A percentile compares a stretch with the other conserved stretches of the same genome.
Conservation (phyloP, 2,888 invertebrate species). For the Phorcus lineatus region DNA sequence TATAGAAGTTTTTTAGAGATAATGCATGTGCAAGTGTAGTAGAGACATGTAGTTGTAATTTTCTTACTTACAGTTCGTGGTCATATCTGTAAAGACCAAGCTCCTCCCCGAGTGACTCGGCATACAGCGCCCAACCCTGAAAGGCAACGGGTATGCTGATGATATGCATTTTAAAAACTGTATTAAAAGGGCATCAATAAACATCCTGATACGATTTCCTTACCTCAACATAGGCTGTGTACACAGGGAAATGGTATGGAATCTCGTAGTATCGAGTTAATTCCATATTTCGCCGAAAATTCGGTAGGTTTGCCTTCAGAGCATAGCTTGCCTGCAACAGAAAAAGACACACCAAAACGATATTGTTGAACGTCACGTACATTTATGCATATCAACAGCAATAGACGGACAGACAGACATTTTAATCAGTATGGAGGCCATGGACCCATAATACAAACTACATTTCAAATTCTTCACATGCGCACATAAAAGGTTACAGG, state of each 20-base stretch:
- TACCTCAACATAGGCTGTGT: conserved; percentile 53
- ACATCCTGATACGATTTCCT: neutral
- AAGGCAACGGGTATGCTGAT: neutral
- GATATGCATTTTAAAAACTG: no score
- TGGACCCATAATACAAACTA: no score
- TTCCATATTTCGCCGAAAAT: conserved; percentile 62
- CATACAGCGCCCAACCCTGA: conserved; percentile 77
- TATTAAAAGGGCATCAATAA: no score
- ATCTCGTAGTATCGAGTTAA: conserved; percentile 58
- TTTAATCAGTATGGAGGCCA: no score
- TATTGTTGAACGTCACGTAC: no score
- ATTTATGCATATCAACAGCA: no score
- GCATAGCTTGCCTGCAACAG: conserved; percentile 46
- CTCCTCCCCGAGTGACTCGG: conserved; percentile 73
- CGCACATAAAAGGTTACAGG: no score
- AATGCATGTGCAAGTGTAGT: no score
- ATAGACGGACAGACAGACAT: no score
- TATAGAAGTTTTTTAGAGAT: no score
- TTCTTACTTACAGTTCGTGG: conserved; percentile 62
- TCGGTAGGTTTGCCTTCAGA: conserved; percentile 51
- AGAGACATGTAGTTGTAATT: no score
- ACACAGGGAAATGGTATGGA: conserved; percentile 64
- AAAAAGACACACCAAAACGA: neutral
- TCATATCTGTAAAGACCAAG: conserved; percentile 71
- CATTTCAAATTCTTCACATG: no score